phyloP scores from a whole-genome alignment of 2,797 vertebrate species.

The Parauchenoglanis punctatus region DNA sequence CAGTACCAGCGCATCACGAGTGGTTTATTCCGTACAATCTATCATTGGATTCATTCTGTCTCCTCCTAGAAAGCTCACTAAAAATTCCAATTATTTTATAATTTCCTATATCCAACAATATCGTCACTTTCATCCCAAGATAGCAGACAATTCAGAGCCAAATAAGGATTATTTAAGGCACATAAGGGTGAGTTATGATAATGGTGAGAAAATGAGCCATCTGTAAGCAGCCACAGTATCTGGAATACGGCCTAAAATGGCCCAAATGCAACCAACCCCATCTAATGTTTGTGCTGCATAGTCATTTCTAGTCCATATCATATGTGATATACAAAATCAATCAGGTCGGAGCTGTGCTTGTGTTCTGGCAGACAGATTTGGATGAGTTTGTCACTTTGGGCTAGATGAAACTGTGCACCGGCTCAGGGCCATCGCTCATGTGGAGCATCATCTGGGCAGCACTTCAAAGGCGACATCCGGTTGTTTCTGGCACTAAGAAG shows the following conservation, averaged over 20 bases:
- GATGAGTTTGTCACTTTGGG: constrained; percentile 2
- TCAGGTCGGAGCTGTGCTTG: neutral
- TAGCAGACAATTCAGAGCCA: neutral
- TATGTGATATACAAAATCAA: constrained; percentile 13
- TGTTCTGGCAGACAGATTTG: constrained; percentile 19
- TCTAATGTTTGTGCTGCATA: constrained; percentile 1
- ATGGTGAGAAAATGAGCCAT: neutral
- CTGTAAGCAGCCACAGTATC: neutral
- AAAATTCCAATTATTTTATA: neutral
- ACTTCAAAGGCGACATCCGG: neutral
- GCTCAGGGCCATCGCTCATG: constrained; percentile 17
- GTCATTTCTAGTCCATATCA: neutral
- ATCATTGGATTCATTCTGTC: neutral
- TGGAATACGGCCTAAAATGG: constrained; percentile 12
- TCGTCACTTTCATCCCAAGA: neutral
- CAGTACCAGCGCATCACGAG: neutral
- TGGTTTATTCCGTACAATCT: neutral
- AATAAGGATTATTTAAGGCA: constrained; percentile 3
- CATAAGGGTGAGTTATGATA: constrained; percentile 2
- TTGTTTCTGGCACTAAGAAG: constrained; percentile 2
- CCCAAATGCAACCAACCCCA: neutral
- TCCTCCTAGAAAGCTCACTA: neutral
- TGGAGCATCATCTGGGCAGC: constrained; percentile 20
- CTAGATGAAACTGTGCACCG: constrained; percentile 13
- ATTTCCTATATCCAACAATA: neutral